Base-by-base conservation (phyloP, 2,797 vertebrate genomes). In the Luscinia luscinia region DNA sequence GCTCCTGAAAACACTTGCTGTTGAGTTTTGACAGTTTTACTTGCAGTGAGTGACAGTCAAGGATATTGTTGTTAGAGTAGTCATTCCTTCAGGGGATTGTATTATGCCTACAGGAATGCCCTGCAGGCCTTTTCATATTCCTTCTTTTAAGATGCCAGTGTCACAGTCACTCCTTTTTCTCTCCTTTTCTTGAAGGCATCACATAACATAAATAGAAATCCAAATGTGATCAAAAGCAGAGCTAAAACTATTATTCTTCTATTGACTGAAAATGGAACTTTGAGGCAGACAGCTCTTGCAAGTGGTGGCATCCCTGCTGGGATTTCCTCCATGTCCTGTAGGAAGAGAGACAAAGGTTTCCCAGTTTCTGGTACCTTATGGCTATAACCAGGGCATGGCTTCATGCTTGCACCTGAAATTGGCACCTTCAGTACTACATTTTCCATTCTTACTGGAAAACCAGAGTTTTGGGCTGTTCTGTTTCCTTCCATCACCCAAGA, bases 11-110 rank as follows among this genome's bases (percentile, higher is more conserved):
- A 54, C 0, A 11, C 36, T 92, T 67, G 32, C 79, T 81, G 13
- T 88, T 84, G 89, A 88, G 74, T 90, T 96, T 95, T 96, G 95
- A 95, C 82, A 89, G 81, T 84, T 95, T 84, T 84, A 84, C 77
- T 91, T 92, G 70, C 2, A 1, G 59, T 94, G 85, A 94, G 24
- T 91, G 94, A 90, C 94, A 94, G 94, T 57, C 0, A 3, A 90
- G 55, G 87, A 94, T 95, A 78, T 91, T 96, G 92, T 96, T 94
- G 84, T 93, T 94, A 90, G 69, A 94, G 85, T 52, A 95, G 48
- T 76, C 48, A 45, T 94, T 96, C 83, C 95, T 95, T 92, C 89
- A 64, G 92, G 91, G 91, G 69, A 51, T 93, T 91, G 69, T 90
- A 93, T 91, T 93, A 76, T 93, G 92, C 87, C 76, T 95, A 24